Percentiles rank a stretch among this genome's conserved stretches.
These are phyloP conservation scores for Fregetta grallaria DNA, from an alignment of 2,113 vertebrate species.

Conservation along the genomic window DNA sequence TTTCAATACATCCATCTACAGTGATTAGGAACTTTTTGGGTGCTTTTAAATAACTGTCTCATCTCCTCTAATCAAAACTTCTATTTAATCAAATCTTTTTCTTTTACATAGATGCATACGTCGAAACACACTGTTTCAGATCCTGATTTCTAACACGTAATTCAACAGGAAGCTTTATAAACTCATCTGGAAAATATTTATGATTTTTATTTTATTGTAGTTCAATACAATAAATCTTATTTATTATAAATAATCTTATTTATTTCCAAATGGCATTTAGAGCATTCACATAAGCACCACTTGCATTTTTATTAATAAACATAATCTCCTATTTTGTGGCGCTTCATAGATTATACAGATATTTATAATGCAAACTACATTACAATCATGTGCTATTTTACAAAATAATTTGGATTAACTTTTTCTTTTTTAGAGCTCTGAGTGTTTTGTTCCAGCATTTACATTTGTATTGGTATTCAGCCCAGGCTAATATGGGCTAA, in stretches of 20 bases:
- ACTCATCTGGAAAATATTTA: background rate
- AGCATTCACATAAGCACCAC: background rate
- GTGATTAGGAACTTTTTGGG: background rate
- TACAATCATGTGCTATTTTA: background rate
- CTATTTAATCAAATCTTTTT: background rate
- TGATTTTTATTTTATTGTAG: background rate
- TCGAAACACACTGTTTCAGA: background rate
- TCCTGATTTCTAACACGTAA: background rate
- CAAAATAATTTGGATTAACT: slow-evolving; percentile 30
- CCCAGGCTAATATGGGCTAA: slow-evolving; percentile 15
- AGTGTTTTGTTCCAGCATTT: background rate
- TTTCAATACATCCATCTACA: background rate
- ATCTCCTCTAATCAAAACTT: background rate
- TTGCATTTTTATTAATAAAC: slow-evolving; percentile 18
- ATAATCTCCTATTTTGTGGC: background rate
- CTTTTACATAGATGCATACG: background rate
- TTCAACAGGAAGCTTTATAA: background rate
- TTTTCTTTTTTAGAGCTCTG: background rate
- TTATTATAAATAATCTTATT: too few relatives aligned
- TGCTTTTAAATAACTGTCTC: background rate
- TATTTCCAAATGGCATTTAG: background rate
- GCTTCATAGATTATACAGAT: background rate
- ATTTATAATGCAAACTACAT: background rate
- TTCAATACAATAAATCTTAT: background rate
- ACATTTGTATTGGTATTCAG: slow-evolving; percentile 8